A percentile compares a stretch with the other conserved stretches of the same genome.
phyloP scores from a whole-genome alignment of 2,888 invertebrate genomes.

The Tuta absoluta region DNA sequence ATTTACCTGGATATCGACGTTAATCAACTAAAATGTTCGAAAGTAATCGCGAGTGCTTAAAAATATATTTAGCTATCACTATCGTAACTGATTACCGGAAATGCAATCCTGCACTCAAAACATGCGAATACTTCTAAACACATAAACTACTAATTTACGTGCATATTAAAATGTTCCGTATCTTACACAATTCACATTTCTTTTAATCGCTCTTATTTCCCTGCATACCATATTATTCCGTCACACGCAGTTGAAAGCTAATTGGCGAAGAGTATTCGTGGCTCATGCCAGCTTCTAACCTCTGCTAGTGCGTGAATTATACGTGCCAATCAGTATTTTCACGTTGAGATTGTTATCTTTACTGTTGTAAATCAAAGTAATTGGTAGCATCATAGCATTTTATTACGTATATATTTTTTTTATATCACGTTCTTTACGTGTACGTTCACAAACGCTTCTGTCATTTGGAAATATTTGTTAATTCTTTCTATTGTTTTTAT shows the following conservation, averaged over 20 bases:
- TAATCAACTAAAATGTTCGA: too few relatives aligned
- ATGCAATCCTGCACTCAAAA: too few relatives aligned
- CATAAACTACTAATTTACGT: neutral
- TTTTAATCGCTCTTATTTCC: neutral
- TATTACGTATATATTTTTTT: neutral
- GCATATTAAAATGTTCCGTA: neutral
- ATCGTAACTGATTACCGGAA: too few relatives aligned
- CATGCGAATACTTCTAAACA: too few relatives aligned
- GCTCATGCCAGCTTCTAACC: neutral
- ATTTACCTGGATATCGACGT: too few relatives aligned
- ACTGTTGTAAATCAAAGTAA: neutral
- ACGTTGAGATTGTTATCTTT: neutral
- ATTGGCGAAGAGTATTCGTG: neutral
- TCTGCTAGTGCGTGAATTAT: neutral
- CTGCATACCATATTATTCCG: neutral
- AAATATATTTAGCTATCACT: too few relatives aligned
- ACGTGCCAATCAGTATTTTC: neutral
- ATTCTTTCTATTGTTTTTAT: too few relatives aligned
- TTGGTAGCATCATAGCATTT: neutral
- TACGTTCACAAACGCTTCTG: too few relatives aligned
- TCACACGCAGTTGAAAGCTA: neutral
- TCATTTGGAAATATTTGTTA: too few relatives aligned
- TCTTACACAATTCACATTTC: conserved; percentile 8
- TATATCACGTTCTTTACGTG: too few relatives aligned
- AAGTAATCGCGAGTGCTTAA: too few relatives aligned